Evolutionary conservation across 2,113 vertebrate species (phyloP), one percentile per base, ranked within the genome.

Genomic region (Capreolus pygargus): DNA sequence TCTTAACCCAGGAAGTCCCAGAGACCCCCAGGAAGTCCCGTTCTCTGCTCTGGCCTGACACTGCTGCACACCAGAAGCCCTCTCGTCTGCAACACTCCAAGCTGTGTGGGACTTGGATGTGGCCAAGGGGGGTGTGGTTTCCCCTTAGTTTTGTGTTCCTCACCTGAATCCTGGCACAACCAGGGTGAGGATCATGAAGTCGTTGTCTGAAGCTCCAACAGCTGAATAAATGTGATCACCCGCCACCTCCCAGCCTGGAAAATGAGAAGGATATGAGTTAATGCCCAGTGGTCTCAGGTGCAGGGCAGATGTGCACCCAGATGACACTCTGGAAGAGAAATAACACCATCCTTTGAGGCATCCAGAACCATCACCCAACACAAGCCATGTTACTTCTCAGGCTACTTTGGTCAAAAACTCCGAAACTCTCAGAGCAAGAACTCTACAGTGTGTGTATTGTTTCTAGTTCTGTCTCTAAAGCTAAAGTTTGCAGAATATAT

Each of bases 171-270:
- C 99, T 7, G 99, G 99, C 17, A 99, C 99, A 21, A 97, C 98
- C 97, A 99, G 98, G 0, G 98, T 99, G 64, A 99, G 99, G 97
- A 99, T 99, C 99, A 99, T 98, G 93, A 99, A 99, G 98, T 99
- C 99, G 0, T 99, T 99, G 98, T 99, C 99, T 43, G 99, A 99
- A 54, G 99, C 99, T 57, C 99, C 99, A 0, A 99, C 99, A 0
- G 99, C 99, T 0, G 99, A 99, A 97, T 99, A 99, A 96, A 99
- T 98, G 90, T 99, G 99, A 76, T 99, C 99, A 17, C 99, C 99
- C 0, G 99, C 99, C 95, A 99, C 99, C 98, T 99, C 99, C 99
- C 99, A 99, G 28, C 99, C 99, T 99, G 99, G 47, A 52, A 78
- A 83, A 98, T 21, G 88, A 97, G 33, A 94, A 33, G 39, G 28